Conservation (phyloP, 2,888 invertebrate genomes). For the Chalcis sispes region DNA sequence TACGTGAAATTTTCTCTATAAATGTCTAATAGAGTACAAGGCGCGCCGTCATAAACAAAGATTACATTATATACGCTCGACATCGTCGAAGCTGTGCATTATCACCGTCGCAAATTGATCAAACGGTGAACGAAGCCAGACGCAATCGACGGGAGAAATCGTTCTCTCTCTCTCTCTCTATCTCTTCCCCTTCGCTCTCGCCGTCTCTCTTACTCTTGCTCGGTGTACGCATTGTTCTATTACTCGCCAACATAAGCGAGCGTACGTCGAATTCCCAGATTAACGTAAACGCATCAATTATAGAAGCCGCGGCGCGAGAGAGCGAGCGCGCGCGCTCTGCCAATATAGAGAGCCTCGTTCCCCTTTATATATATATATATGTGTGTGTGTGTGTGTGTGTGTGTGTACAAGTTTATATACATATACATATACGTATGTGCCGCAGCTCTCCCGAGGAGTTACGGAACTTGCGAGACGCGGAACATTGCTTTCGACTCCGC, state of each 20-base stretch:
- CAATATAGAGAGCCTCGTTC: slow-evolving; percentile 28
- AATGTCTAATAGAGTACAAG: too few species aligned
- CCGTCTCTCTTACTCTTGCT: background rate
- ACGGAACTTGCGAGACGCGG: slow-evolving; percentile 53
- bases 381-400: background rate
- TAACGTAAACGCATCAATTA: slow-evolving; percentile 58
- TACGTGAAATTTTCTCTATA: too few species aligned
- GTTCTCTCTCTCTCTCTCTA: background rate
- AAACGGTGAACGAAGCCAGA: slow-evolving; percentile 30
- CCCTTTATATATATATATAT: background rate
- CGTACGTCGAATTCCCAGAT: slow-evolving; percentile 49
- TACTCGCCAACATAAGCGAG: slow-evolving; percentile 42
- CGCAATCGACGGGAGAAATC: slow-evolving; percentile 36
- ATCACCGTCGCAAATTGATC: slow-evolving; percentile 40
- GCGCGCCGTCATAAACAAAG: background rate
- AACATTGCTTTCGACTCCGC: slow-evolving; percentile 58
- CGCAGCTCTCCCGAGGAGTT: slow-evolving; percentile 43
- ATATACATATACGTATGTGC: slow-evolving; percentile 7
- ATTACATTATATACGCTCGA: background rate
- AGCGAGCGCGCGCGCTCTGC: slow-evolving; percentile 41
- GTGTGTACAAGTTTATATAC: background rate
- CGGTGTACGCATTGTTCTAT: slow-evolving; percentile 14
- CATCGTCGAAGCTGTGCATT: slow-evolving; percentile 14
- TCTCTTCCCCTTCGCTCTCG: background rate
- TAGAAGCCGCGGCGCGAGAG: slow-evolving; percentile 53